Percentiles rank a stretch among this genome's conserved stretches.
Evolutionary conservation across 1,140 invertebrate genomes (phyloP).

Genomic region (Heterodera carotae): DNA sequence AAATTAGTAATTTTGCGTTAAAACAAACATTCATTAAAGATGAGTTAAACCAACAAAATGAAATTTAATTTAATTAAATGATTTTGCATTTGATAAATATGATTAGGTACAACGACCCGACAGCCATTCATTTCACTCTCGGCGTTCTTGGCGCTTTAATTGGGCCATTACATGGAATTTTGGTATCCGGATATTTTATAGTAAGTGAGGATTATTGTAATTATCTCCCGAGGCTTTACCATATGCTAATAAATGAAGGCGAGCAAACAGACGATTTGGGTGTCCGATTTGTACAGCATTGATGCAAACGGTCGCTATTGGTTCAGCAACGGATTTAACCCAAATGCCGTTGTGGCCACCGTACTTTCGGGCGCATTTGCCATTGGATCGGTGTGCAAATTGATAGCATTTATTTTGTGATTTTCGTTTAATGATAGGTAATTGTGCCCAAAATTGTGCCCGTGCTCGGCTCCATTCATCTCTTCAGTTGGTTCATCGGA

Average conservation of each 20-base stretch:
- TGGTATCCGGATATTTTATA: background rate
- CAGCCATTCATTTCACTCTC: background rate
- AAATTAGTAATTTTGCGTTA: background rate
- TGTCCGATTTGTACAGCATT: slow-evolving; percentile 4
- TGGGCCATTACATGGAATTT: slow-evolving; percentile 3
- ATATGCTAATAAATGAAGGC: background rate
- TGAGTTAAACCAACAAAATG: no score
- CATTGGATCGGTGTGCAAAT: background rate
- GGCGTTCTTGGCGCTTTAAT: slow-evolving; percentile 5
- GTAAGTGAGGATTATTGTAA: background rate
- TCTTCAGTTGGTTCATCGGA: slow-evolving; percentile 14
- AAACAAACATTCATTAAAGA: no score
- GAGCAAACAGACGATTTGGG: slow-evolving; percentile 15
- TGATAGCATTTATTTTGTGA: background rate
- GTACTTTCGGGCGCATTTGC: background rate
- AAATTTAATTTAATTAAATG: no score
- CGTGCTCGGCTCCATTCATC: background rate
- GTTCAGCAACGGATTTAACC: slow-evolving; percentile 10
- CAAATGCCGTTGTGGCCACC: background rate
- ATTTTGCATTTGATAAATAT: no score
- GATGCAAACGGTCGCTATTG: background rate
- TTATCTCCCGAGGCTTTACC: background rate
- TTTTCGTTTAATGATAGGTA: background rate
- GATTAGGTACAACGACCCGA: slow-evolving; percentile 3
- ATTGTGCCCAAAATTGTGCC: background rate